phyloP scores from a whole-genome alignment of 2,888 invertebrate genomes.

The Caenorhabditis parvicauda region DNA sequence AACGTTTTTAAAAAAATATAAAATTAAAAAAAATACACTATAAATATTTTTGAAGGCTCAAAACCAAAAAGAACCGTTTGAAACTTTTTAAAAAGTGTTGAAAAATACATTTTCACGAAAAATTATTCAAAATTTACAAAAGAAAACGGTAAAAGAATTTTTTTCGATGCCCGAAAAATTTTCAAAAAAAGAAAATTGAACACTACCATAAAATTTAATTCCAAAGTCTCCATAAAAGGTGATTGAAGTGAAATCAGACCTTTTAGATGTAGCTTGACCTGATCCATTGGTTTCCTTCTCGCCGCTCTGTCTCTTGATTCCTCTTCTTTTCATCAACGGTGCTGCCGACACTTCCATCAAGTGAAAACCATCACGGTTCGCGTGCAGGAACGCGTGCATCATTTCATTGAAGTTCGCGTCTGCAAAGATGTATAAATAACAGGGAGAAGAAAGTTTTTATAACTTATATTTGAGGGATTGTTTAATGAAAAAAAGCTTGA shows the following conservation, averaged over 20 bases:
- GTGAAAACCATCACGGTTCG: constrained; percentile 75
- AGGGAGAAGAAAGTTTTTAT: too few species aligned
- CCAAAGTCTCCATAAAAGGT: neutral
- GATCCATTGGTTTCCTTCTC: constrained; percentile 21
- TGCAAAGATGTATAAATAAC: too few species aligned
- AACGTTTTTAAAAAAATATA: neutral
- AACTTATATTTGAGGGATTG: too few species aligned
- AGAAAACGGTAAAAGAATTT: too few species aligned
- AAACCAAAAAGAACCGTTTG: neutral
- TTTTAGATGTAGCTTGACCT: neutral
- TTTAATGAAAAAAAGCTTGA: too few species aligned
- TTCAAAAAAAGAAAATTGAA: too few species aligned
- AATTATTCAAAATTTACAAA: too few species aligned
- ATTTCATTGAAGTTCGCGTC: constrained; percentile 69
- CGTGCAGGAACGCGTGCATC: constrained; percentile 73
- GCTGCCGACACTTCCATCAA: constrained; percentile 67
- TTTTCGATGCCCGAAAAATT: too few species aligned
- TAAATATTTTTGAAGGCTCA: neutral
- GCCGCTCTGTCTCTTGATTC: constrained; percentile 45
- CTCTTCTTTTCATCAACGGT: constrained; percentile 48
- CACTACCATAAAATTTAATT: neutral
- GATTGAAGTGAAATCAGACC: too few species aligned
- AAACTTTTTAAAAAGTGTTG: neutral
- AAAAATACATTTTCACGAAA: too few species aligned
- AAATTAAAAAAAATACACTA: neutral